Evolutionary conservation across 2,888 invertebrate species (phyloP), one percentile per base, ranked within the genome.

Genomic region (Digitonthophagus gazella): DNA sequence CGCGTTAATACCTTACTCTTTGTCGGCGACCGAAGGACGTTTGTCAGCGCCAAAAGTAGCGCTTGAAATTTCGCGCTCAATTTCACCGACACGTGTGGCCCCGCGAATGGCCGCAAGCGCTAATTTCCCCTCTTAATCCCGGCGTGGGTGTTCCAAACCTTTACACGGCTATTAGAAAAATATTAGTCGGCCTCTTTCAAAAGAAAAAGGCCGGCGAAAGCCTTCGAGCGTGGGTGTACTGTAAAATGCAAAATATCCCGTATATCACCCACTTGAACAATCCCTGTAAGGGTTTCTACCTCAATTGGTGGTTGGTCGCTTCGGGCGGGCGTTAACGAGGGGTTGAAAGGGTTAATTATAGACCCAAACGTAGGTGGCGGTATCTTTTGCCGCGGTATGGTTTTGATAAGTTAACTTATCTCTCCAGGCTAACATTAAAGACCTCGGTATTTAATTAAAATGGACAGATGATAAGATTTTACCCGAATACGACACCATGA

Each of bases 331-430:
- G 76, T 77, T 80, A 80, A 80, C 80, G 80, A 80, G 79, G 78
- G 78, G 76, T 74, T 79, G 80, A 80, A 79, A 79, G 75, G 76
- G 75, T 76, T 77, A 77, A 78, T 79, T 76, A 75, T 73, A 72
- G 71, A 72, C 73, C 69, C 5, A 61, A 20, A 73, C 76, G 76
- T 76, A 70, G 70, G 70, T 70, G 68, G 69, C 67, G 69, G 69
- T 57, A 67, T 22, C 65, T 64, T 55, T 64, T 65, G 22, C 44
- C n/a, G n/a, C n/a, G n/a, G n/a, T n/a, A n/a, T n/a, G n/a, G n/a
- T n/a, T 22, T 22, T 65, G 61, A 61, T 61, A 61, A 61, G 61
- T 61, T 61, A 61, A 61, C 61, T 61, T 61, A 61, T 61, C 61
- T 18, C 19, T 61, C 61, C n/a, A 61, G 20, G 18, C 18, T 44